Evolutionary conservation across 2,888 invertebrate species (phyloP).

Genomic region (Stenichneumon culpator): DNA sequence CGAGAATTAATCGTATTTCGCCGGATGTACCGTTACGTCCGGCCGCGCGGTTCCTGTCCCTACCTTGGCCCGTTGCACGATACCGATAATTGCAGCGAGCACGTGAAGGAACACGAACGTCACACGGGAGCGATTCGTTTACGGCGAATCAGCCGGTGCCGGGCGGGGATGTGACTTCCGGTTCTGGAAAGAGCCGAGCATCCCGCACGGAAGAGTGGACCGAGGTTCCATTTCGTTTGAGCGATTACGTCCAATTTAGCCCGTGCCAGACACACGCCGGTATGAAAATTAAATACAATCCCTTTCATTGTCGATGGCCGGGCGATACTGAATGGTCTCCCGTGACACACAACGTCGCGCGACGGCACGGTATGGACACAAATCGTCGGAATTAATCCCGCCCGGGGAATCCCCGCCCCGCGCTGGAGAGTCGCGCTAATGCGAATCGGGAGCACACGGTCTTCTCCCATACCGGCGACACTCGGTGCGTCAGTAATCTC

Average conservation of each 20-base stretch:
- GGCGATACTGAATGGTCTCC: not conserved
- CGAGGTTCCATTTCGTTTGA: not conserved
- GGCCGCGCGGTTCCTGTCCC: not conserved
- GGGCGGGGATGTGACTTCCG: not conserved
- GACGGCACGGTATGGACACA: constrained; percentile 29
- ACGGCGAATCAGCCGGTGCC: constrained; percentile 7
- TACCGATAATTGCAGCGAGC: constrained; percentile 30
- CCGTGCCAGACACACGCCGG: not conserved
- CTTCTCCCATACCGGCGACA: constrained; percentile 27
- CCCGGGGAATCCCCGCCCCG: constrained; percentile 12
- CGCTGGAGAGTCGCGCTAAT: constrained; percentile 43
- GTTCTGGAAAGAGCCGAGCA: not conserved
- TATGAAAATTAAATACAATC: constrained; percentile 31
- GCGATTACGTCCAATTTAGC: not conserved
- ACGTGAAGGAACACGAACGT: not conserved
- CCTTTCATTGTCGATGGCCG: constrained; percentile 27
- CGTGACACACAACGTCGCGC: constrained; percentile 13
- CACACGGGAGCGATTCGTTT: not conserved
- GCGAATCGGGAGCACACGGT: constrained; percentile 40
- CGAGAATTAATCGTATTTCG: constrained; percentile 76
- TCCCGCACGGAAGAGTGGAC: not conserved
- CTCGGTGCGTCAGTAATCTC: constrained; percentile 60
- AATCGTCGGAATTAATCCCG: constrained; percentile 46
- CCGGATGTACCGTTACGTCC: constrained; percentile 35
- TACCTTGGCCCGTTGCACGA: constrained; percentile 1